Percentiles rank a stretch among this genome's conserved stretches.
These are phyloP conservation scores for Tichodroma muraria DNA, from an alignment of 2,113 vertebrate genomes.

Conservation along the genomic window DNA sequence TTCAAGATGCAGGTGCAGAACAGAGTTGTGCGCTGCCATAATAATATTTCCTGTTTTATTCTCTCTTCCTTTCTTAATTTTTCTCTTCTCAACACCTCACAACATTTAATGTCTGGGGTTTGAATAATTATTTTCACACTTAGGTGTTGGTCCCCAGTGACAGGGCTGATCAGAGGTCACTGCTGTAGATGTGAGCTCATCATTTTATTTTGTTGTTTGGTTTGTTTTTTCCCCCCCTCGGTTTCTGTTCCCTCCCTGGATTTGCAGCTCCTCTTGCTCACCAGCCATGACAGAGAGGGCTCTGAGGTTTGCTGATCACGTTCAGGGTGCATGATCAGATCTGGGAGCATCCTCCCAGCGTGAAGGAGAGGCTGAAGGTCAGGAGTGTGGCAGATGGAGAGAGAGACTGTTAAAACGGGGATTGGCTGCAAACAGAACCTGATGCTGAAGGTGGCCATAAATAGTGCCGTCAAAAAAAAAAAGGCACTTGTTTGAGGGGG, in stretches of 20 bases:
- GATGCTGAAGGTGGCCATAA: background rate
- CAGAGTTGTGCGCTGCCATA: background rate
- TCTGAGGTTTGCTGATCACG: background rate
- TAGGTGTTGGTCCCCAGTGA: background rate
- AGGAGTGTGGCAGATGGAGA: background rate
- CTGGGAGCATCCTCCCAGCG: background rate
- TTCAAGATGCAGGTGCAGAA: background rate
- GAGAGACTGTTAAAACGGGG: background rate
- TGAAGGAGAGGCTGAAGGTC: constrained; percentile 23
- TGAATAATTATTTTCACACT: background rate
- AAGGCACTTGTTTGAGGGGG: background rate
- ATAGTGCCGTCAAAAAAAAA: background rate
- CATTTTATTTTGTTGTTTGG: background rate
- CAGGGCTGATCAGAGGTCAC: background rate
- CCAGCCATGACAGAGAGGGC: background rate
- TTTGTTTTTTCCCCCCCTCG: background rate
- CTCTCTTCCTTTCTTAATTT: background rate
- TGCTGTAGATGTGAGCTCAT: background rate
- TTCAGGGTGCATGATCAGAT: background rate
- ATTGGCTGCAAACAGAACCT: background rate
- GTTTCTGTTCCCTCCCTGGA: background rate
- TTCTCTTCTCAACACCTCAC: background rate
- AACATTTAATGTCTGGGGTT: background rate
- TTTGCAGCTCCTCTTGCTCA: background rate
- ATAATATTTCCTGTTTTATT: background rate